Evolutionary conservation across 2,113 vertebrate species (phyloP), one percentile per base, ranked within the genome.

Genomic region (Siniperca chuatsi): DNA sequence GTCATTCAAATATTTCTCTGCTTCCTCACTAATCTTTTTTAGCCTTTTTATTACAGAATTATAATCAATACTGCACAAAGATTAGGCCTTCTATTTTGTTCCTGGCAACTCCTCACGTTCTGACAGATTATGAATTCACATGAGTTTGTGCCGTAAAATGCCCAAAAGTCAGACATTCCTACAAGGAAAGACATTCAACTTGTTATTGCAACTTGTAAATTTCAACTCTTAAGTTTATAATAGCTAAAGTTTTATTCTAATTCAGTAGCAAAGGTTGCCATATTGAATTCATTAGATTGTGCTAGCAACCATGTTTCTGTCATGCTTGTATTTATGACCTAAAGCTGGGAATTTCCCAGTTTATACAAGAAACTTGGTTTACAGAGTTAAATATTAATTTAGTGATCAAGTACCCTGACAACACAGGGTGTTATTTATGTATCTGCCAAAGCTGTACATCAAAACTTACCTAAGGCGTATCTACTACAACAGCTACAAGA

Each of bases 301-400:
- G 61, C 37, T 16, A 0, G 23, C 15, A 57, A 4, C 25, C 37
- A 16, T 9, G 6, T 57, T 73, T 42, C 13, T 58, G 0, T 44
- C 71, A 29, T 3, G 71, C 8, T 58, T 37, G 50, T 72, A 55
- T 42, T 78, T 72, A 42, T 42, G 11, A 79, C 42, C 10, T 15
- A 33, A 84, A 68, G 44, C 64, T 62, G 62, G 62, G 76, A 75
- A 70, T 37, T 70, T 79, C 54, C 55, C 76, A 46, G 35, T 67
- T 75, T 69, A 29, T 29, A 29, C 29, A 29, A 7, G 8, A 23
- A 35, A 76, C 37, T 12, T 44, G 11, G 8, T 67, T 25, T 46
- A 0, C n/a, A 37, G 21, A 48, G 60, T 33, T 72, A 42, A 50
- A 20, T 50, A 7, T 25, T 10, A 40, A 78, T 61, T 55, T 57